phyloP scores from a whole-genome alignment of 2,888 invertebrate genomes.

The Salpingus planirostris region DNA sequence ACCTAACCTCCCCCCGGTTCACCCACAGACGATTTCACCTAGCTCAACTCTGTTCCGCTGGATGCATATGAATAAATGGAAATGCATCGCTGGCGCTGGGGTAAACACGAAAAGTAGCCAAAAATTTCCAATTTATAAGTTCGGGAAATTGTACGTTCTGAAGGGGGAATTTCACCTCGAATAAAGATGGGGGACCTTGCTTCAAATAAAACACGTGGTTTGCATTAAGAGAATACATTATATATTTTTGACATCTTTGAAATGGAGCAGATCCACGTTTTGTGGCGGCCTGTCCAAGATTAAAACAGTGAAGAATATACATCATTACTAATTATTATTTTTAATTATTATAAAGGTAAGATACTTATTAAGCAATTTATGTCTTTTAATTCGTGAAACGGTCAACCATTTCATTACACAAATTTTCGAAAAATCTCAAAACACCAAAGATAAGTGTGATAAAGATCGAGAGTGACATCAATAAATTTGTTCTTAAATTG shows the following conservation, averaged over 20 bases:
- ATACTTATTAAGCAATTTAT: conserved; percentile 15
- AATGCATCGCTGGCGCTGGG: no score
- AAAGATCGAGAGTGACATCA: no score
- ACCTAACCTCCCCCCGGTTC: no score
- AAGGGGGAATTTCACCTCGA: no score
- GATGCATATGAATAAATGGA: no score
- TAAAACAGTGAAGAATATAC: conserved; percentile 15
- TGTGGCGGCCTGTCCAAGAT: conserved; percentile 16
- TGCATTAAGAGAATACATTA: conserved; percentile 40
- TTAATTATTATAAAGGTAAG: conserved; percentile 15
- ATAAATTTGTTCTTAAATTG: conserved; percentile 2
- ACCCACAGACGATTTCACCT: no score
- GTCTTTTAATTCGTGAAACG: conserved; percentile 24
- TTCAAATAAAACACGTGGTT: conserved; percentile 19
- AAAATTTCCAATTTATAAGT: no score
- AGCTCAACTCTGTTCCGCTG: no score
- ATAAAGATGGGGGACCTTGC: no score
- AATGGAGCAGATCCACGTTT: conserved; percentile 23
- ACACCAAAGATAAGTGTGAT: neutral
- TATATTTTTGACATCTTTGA: conserved; percentile 31
- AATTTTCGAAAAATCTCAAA: conserved; percentile 4
- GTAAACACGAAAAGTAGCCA: no score
- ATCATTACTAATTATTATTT: conserved; percentile 15
- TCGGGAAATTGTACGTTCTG: no score
- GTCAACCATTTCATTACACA: conserved; percentile 28